Conservation (phyloP, 1,140 invertebrate genomes). For the Magallana angulata region DNA sequence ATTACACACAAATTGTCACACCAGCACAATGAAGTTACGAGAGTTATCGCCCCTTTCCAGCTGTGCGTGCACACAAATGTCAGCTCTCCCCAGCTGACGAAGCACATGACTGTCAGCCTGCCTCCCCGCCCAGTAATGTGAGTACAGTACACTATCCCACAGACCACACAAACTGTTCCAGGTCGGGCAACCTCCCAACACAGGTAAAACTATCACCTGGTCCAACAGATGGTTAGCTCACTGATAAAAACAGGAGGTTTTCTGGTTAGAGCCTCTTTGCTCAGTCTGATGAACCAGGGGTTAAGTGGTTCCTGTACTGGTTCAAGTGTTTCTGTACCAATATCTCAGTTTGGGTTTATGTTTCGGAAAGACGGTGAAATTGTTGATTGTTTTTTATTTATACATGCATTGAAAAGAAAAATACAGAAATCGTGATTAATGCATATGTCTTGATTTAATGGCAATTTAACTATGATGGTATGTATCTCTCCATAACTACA, state of each 20-base stretch:
- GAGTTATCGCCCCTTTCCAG: conserved; percentile 26
- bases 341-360: too few relatives aligned
- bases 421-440: too few relatives aligned
- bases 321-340: too few relatives aligned
- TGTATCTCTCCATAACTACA: too few relatives aligned
- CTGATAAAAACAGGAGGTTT: neutral
- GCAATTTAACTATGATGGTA: too few relatives aligned
- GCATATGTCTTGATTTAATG: too few relatives aligned
- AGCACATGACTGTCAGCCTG: conserved; percentile 22
- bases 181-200: neutral
- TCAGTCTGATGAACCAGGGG: neutral
- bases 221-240: neutral
- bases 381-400: too few relatives aligned
- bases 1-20: neutral
- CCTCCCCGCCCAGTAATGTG: conserved; percentile 22
- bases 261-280: conserved; percentile 8
- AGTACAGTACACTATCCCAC: neutral
- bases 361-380: too few relatives aligned
- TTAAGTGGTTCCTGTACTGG: too few relatives aligned
- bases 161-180: conserved; percentile 15
- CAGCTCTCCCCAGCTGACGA: neutral
- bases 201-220: conserved; percentile 28
- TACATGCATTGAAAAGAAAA: too few relatives aligned
- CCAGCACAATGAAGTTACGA: neutral
- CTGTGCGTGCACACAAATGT: neutral